These are phyloP conservation scores for Ectemnius cavifrons DNA, from an alignment of 2,888 invertebrate species.

Conservation along the genomic window DNA sequence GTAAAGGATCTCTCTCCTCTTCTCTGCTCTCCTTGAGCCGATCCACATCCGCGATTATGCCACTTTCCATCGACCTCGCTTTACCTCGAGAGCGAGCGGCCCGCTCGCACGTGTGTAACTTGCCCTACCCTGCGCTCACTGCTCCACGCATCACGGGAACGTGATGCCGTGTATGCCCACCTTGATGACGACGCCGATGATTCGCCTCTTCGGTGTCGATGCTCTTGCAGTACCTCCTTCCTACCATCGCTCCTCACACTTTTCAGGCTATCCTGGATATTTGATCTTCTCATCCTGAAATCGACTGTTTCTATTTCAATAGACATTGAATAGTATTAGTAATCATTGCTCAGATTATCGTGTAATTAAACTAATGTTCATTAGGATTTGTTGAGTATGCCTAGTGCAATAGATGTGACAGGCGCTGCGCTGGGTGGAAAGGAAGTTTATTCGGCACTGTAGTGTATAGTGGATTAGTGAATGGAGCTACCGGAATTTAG, in stretches of 20 bases:
- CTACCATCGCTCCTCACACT: not conserved
- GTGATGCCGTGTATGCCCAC: not conserved
- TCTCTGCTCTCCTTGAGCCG: constrained; percentile 70
- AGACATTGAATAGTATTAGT: too few species aligned
- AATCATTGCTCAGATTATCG: not conserved
- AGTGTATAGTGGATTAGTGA: not conserved
- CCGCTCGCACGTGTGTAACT: not conserved
- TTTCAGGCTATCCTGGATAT: constrained; percentile 10
- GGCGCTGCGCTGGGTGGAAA: not conserved
- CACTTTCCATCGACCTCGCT: constrained; percentile 74
- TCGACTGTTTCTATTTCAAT: constrained; percentile 12
- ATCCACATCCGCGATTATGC: constrained; percentile 75
- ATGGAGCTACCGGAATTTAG: constrained; percentile 9
- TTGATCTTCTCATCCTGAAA: not conserved
- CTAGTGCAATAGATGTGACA: not conserved
- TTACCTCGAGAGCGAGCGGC: constrained; percentile 48
- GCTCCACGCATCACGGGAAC: too few species aligned
- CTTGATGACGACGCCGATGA: not conserved
- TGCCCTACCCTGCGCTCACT: not conserved
- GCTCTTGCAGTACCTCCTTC: not conserved
- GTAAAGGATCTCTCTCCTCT: constrained; percentile 67
- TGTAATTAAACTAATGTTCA: not conserved
- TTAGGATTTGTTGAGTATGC: not conserved
- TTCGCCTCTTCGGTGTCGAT: constrained; percentile 6
- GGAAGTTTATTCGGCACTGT: constrained; percentile 1